phyloP scores from a whole-genome alignment of 2,888 invertebrate species.

The Tachina grossa region DNA sequence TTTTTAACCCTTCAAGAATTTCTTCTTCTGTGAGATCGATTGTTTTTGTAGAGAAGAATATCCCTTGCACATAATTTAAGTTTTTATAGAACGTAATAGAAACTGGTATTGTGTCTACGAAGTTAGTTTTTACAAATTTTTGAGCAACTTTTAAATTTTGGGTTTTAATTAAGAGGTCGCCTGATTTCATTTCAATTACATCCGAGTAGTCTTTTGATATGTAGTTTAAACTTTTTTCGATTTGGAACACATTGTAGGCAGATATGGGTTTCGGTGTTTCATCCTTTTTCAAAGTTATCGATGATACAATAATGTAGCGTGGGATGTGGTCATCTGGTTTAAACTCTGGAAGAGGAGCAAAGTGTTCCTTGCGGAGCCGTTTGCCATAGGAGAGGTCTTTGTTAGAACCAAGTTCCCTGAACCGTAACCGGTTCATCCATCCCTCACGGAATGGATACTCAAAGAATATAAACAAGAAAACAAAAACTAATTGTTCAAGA shows the following conservation, averaged over 20 bases:
- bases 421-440: neutral
- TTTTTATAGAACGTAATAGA: no score
- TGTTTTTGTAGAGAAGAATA: no score
- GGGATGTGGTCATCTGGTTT: neutral
- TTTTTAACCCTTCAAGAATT: no score
- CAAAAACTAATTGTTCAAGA: no score
- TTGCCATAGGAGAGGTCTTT: neutral
- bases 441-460: neutral
- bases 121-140: no score
- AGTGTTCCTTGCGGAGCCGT: neutral
- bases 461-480: no score
- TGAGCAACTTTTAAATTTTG: no score
- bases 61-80: no score
- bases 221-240: neutral
- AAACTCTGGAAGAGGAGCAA: slow-evolving; percentile 2
- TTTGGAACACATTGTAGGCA: neutral
- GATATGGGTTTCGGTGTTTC: neutral
- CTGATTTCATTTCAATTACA: no score
- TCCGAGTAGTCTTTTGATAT: neutral
- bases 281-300: neutral
- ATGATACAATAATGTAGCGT: neutral
- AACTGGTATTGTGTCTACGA: no score
- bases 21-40: no score
- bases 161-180: no score
- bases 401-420: neutral